Conservation (phyloP, 2,888 invertebrate species). For the Xylota segnis region DNA sequence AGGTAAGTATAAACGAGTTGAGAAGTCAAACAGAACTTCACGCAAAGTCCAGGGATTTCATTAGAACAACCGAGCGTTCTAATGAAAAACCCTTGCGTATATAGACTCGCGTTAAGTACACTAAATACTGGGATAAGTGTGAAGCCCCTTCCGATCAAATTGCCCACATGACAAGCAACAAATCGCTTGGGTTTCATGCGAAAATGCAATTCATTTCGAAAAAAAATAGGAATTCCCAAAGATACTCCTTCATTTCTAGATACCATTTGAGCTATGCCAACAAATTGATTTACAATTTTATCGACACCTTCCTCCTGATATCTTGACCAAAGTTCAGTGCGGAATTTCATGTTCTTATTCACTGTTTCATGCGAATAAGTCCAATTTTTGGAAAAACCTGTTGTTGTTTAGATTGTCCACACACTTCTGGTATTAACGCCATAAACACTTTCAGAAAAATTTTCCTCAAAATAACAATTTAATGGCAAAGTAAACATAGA, state of each 20-base stretch:
- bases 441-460: background rate
- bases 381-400: background rate
- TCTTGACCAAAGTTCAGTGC: constrained; percentile 1
- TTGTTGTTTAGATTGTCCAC: constrained; percentile 8
- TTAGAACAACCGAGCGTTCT: no score
- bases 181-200: no score
- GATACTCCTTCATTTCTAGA: background rate
- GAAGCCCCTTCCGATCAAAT: no score
- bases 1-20: no score
- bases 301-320: background rate
- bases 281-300: background rate
- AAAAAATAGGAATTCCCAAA: background rate
- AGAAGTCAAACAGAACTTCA: no score
- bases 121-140: background rate
- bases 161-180: no score
- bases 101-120: no score
- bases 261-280: background rate
- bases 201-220: background rate
- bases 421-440: background rate
- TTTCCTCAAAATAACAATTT: constrained; percentile 9
- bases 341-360: background rate
- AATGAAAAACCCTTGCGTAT: no score
- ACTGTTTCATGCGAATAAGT: background rate
- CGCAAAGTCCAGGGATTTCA: no score
- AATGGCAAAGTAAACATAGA: constrained; percentile 29